Percentiles rank a stretch among this genome's conserved stretches.
phyloP scores from a whole-genome alignment of 1,140 invertebrate genomes.

The Himalopsyche phryganea region DNA sequence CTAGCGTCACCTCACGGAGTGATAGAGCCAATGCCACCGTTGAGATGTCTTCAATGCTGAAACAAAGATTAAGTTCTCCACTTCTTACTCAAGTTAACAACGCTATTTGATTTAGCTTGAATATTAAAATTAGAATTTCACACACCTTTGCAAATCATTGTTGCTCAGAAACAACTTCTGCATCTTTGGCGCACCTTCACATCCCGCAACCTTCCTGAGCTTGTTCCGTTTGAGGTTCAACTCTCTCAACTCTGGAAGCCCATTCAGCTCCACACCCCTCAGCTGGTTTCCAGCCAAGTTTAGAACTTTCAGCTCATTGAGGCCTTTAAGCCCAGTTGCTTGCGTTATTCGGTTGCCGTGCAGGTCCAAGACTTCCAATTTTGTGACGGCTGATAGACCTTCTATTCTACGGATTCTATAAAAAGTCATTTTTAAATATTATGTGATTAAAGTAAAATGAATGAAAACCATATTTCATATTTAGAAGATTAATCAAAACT shows the following conservation, averaged over 20 bases:
- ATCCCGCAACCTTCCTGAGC: constrained; percentile 74
- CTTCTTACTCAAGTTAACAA: background rate
- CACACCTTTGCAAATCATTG: constrained; percentile 75
- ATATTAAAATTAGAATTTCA: background rate
- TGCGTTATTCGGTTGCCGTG: constrained; percentile 82
- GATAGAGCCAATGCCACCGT: constrained; percentile 69
- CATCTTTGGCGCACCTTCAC: constrained; percentile 74
- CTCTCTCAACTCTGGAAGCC: constrained; percentile 78
- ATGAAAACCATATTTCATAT: too few relatives aligned
- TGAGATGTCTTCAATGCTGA: constrained; percentile 76
- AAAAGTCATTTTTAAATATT: constrained; percentile 20
- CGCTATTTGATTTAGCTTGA: background rate
- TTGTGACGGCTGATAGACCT: constrained; percentile 65
- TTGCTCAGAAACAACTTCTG: constrained; percentile 82
- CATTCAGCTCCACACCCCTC: constrained; percentile 65
- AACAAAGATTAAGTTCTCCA: constrained; percentile 36
- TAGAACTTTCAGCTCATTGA: constrained; percentile 78
- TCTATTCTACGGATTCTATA: constrained; percentile 71
- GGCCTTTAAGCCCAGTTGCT: constrained; percentile 52
- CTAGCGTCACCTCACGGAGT: constrained; percentile 77
- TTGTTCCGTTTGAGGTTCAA: constrained; percentile 84
- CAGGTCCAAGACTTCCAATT: constrained; percentile 85
- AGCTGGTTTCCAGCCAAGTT: constrained; percentile 91
- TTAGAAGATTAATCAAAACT: too few relatives aligned
- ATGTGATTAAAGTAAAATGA: too few relatives aligned